Conservation (phyloP, 2,113 vertebrate genomes). For the Anhinga rufa region DNA sequence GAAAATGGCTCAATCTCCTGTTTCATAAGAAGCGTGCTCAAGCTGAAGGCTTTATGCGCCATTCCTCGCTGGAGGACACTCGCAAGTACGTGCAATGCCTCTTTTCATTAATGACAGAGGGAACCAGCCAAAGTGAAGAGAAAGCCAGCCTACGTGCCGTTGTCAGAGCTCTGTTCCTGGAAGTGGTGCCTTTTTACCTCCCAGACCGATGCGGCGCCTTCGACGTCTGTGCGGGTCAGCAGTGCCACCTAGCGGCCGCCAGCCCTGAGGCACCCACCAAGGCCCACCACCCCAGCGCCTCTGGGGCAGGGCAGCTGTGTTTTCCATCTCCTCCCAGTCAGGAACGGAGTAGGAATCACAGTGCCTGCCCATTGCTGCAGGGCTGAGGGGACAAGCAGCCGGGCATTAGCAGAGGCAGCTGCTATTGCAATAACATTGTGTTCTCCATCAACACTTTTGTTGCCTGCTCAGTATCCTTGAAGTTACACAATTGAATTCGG, state of each 20-base stretch:
- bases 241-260: background rate
- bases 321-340: accelerated
- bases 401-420: background rate
- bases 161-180: background rate
- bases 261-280: background rate
- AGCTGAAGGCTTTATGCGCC: background rate
- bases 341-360: accelerated
- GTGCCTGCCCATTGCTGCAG: background rate
- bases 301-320: accelerated
- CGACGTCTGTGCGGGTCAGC: background rate
- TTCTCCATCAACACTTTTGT: accelerated
- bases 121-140: accelerated
- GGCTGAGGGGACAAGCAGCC: accelerated
- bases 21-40: accelerated
- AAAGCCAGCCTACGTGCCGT: accelerated
- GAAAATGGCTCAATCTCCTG: accelerated
- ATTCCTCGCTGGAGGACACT: background rate
- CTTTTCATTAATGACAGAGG: accelerated
- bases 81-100: accelerated
- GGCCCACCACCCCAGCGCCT: background rate
- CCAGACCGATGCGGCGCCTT: accelerated
- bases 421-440: accelerated
- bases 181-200: background rate
- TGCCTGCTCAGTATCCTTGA: background rate
- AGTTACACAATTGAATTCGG: accelerated